Evolutionary conservation across 2,888 invertebrate genomes (phyloP).

Genomic region (Apamea anceps): DNA sequence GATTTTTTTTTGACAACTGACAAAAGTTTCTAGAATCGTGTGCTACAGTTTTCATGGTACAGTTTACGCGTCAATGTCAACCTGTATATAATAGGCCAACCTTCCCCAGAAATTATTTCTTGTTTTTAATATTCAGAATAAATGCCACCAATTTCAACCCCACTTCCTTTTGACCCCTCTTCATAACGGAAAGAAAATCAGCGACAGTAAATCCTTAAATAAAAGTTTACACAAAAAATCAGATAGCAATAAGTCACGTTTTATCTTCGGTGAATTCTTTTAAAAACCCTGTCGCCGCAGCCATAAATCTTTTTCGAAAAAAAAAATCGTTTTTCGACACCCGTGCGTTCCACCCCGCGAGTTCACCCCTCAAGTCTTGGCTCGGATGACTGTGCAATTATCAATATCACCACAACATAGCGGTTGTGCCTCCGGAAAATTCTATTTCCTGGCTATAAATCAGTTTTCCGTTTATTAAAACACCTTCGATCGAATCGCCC

Average conservation of each 20-base stretch:
- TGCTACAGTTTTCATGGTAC: too few species aligned
- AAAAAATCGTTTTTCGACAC: conserved; percentile 49
- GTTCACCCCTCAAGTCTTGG: conserved; percentile 63
- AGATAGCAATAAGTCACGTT: conserved; percentile 57
- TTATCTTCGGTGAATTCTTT: conserved; percentile 54
- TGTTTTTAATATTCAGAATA: background rate
- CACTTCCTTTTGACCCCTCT: background rate
- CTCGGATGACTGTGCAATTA: conserved; percentile 86
- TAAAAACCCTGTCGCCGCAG: conserved; percentile 30
- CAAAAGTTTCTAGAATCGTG: too few species aligned
- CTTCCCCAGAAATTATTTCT: background rate
- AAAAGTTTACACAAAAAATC: conserved; percentile 58
- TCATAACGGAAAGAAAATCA: conserved; percentile 30
- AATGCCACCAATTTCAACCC: background rate
- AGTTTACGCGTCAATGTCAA: too few species aligned
- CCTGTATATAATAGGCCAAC: background rate
- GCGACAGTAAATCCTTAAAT: conserved; percentile 21
- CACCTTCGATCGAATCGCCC: conserved; percentile 77
- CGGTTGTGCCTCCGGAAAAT: conserved; percentile 78
- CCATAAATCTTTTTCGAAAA: conserved; percentile 67
- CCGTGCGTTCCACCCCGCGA: conserved; percentile 26
- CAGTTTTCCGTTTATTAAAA: conserved; percentile 87
- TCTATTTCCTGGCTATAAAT: conserved; percentile 84
- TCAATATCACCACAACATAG: conserved; percentile 76
- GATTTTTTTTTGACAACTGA: too few species aligned